Percentiles rank a stretch among this genome's conserved stretches.
phyloP scores from a whole-genome alignment of 2,113 vertebrate genomes.

The Bucco capensis region DNA sequence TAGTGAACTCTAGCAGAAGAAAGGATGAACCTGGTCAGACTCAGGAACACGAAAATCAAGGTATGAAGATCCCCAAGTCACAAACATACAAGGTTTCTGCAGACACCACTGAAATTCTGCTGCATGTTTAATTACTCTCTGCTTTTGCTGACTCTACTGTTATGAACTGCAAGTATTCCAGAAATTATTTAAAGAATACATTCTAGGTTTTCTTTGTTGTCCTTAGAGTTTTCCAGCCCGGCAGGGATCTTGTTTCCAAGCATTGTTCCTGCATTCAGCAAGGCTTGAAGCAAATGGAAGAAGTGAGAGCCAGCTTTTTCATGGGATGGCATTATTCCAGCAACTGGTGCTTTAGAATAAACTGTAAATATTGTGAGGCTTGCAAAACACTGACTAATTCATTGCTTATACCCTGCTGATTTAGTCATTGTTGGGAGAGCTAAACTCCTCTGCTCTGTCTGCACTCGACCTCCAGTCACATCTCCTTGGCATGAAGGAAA shows the following conservation, averaged over 20 bases:
- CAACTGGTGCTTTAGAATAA: slow-evolving; percentile 19
- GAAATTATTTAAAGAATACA: slow-evolving; percentile 9
- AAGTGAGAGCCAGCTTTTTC: slow-evolving; percentile 19
- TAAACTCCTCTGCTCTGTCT: background rate
- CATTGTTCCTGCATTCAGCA: slow-evolving; percentile 34
- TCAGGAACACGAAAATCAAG: background rate
- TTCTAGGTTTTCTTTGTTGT: slow-evolving; percentile 29
- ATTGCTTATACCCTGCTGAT: background rate
- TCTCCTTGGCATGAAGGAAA: background rate
- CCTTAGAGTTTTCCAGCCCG: background rate
- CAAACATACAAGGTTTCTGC: accelerated
- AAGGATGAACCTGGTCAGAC: background rate
- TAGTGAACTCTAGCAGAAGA: background rate
- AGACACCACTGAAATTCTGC: background rate
- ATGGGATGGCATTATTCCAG: slow-evolving; percentile 30
- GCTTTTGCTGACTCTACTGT: slow-evolving; percentile 6
- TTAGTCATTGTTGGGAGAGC: background rate
- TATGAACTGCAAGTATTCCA: background rate
- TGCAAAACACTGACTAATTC: slow-evolving; percentile 4
- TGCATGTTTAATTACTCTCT: background rate
- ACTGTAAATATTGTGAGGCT: slow-evolving; percentile 28
- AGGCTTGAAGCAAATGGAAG: background rate
- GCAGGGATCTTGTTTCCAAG: slow-evolving; percentile 46
- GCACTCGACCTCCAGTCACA: background rate
- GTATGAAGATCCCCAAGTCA: background rate